Percentiles rank a stretch among this genome's conserved stretches.
These are phyloP conservation scores for Oncorhynchus nerka DNA, from an alignment of 2,113 vertebrate species.

Conservation along the genomic window DNA sequence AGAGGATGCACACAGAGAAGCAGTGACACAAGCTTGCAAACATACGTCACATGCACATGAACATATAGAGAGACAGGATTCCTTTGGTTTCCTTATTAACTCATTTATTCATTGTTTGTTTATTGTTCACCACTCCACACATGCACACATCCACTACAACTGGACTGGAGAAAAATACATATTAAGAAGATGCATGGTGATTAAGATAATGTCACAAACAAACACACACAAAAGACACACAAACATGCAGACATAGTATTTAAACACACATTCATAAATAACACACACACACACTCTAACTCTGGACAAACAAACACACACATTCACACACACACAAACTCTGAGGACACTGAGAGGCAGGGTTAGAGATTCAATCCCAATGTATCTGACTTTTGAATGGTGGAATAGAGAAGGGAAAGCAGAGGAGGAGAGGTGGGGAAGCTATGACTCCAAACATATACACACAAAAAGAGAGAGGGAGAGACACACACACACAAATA, in stretches of 20 bases:
- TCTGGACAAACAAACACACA: too few species aligned
- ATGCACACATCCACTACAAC: too few species aligned
- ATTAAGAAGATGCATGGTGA: too few species aligned
- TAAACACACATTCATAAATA: not conserved
- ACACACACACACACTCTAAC: too few species aligned
- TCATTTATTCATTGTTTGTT: too few species aligned
- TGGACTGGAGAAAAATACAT: too few species aligned
- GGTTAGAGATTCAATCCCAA: constrained; percentile 5
- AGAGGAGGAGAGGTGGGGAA: too few species aligned
- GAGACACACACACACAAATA: not conserved
- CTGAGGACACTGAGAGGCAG: constrained; percentile 24
- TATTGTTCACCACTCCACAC: too few species aligned
- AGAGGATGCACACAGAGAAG: constrained; percentile 29
- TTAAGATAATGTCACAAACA: too few species aligned
- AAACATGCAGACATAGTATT: constrained; percentile 14
- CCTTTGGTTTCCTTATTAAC: constrained; percentile 16
- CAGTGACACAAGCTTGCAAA: constrained; percentile 27
- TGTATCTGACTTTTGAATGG: not conserved
- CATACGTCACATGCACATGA: constrained; percentile 34
- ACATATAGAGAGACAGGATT: constrained; percentile 29
- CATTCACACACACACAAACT: too few species aligned
- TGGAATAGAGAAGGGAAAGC: not conserved
- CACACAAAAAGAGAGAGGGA: constrained; percentile 7
- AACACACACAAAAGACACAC: too few species aligned
- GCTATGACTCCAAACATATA: not conserved